Percentiles rank a stretch among this genome's conserved stretches.
Evolutionary conservation across 2,888 invertebrate species (phyloP).

Genomic region (Plebejus anna): DNA sequence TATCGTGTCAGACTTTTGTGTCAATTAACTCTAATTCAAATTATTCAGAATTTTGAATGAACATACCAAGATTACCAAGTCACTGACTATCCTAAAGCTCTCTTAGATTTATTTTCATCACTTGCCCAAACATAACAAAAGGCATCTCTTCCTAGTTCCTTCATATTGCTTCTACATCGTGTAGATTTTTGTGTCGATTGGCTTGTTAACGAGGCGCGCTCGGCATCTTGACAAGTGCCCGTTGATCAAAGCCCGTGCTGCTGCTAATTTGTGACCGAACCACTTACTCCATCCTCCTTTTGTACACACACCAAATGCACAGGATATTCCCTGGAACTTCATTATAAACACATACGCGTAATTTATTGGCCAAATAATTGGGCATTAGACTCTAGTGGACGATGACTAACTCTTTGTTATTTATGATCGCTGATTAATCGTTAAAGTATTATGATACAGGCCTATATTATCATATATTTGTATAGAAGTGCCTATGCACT

Average conservation of each 20-base stretch:
- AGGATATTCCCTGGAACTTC: slow-evolving; percentile 28
- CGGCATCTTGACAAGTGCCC: slow-evolving; percentile 62
- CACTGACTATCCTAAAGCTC: no score
- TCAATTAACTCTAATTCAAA: no score
- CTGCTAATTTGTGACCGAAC: slow-evolving; percentile 43
- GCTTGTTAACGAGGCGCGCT: slow-evolving; percentile 69
- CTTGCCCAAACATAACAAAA: background rate
- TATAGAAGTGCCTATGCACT: no score
- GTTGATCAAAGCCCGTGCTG: slow-evolving; percentile 62
- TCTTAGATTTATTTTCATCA: background rate
- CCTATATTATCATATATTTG: no score
- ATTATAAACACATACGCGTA: slow-evolving; percentile 1
- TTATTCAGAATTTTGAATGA: no score
- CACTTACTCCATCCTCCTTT: slow-evolving; percentile 49
- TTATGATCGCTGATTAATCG: slow-evolving; percentile 1
- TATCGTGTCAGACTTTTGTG: no score
- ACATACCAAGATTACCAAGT: no score
- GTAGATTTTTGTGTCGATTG: slow-evolving; percentile 49
- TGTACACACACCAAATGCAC: slow-evolving; percentile 48
- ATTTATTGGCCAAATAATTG: slow-evolving; percentile 4
- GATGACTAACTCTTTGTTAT: background rate
- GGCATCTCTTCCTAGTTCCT: slow-evolving; percentile 11
- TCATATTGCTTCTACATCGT: slow-evolving; percentile 15
- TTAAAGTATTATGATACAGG: background rate
- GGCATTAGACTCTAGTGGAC: slow-evolving; percentile 12